phyloP scores from a whole-genome alignment of 2,113 vertebrate genomes.

The Taurulus bubalis region DNA sequence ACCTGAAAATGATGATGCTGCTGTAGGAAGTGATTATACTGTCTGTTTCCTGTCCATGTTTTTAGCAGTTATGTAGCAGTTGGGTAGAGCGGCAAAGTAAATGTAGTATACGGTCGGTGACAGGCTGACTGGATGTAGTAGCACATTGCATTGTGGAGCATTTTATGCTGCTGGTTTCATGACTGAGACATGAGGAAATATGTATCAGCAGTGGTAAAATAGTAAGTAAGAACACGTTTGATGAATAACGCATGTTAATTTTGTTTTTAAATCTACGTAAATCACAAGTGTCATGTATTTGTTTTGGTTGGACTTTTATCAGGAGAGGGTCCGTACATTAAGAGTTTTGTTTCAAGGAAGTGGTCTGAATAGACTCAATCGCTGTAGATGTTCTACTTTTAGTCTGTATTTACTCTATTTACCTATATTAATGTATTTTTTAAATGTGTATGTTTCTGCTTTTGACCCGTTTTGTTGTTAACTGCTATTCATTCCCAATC shows the following conservation, averaged over 20 bases:
- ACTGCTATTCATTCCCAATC: not conserved
- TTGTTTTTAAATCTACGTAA: not conserved
- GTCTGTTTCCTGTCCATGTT: slow-evolving; percentile 68
- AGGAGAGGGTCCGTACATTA: slow-evolving; percentile 13
- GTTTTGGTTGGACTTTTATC: not conserved
- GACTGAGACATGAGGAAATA: slow-evolving; percentile 7
- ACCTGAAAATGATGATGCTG: slow-evolving; percentile 43
- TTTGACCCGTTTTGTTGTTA: not conserved
- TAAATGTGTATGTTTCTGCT: not conserved
- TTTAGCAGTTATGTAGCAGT: slow-evolving; percentile 22
- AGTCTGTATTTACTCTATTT: not conserved
- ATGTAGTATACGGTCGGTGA: not conserved
- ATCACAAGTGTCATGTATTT: not conserved
- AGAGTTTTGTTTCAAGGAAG: slow-evolving; percentile 26
- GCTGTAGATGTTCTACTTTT: not conserved
- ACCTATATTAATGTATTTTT: not conserved
- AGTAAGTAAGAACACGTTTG: slow-evolving; percentile 7
- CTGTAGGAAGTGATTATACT: slow-evolving; percentile 60
- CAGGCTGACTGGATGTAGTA: not conserved
- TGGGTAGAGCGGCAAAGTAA: slow-evolving; percentile 37
- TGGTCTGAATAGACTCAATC: slow-evolving; percentile 19
- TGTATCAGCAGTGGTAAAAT: slow-evolving; percentile 4
- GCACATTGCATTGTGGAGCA: slow-evolving; percentile 5
- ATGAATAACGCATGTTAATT: not conserved
- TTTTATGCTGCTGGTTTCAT: slow-evolving; percentile 19